Base-by-base conservation (phyloP, 2,888 invertebrate species). In the Parochlus steinenii region DNA sequence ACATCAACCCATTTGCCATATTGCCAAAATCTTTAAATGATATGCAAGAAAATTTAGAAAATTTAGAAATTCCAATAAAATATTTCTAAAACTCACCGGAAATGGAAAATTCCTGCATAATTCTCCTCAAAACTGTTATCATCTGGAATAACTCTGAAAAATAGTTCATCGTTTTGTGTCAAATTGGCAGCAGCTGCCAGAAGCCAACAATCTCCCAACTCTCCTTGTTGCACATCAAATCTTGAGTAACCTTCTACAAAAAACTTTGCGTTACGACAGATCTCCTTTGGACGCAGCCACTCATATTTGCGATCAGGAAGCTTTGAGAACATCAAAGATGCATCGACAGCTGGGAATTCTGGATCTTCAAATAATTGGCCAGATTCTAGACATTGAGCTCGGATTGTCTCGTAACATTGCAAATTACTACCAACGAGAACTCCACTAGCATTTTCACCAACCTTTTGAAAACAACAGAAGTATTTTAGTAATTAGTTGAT, bases 171-270 rank as follows among this genome's bases (percentile, higher is more conserved):
- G 50, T 83, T 74, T 44, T 89, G 62, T 1, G 89, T 87, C 26
- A 92, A 62, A 56, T 85, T 86, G 23, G 89, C 87, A 2, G 85
- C 79, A 5, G 90, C 92, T 2, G 89, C 87, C 38, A 89, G 60
- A 5, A 89, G 63, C 90, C 90, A 90, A 53, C 90, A 90, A 54
- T 90, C 89, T 11, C 89, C 89, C 12, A 90, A 60, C 61, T 87
- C 87, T 33, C 90, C 90, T 58, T 93, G 92, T 46, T 83, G 81
- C 3, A 93, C 83, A 55, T 93, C 93, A 63, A 93, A 93, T 38
- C 93, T 70, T 27, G 83, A 81, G 56, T 81, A 89, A 1, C 89
- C 90, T 45, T 82, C 86, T 17, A 86, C 78, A 53, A 90, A 86
- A 31, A 90, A 68, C 48, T 80, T 71, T 0, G 92, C 87, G 46